Percentiles rank a stretch among this genome's conserved stretches.
Conservation (phyloP, 2,888 invertebrate genomes). For the Phortica magna region DNA sequence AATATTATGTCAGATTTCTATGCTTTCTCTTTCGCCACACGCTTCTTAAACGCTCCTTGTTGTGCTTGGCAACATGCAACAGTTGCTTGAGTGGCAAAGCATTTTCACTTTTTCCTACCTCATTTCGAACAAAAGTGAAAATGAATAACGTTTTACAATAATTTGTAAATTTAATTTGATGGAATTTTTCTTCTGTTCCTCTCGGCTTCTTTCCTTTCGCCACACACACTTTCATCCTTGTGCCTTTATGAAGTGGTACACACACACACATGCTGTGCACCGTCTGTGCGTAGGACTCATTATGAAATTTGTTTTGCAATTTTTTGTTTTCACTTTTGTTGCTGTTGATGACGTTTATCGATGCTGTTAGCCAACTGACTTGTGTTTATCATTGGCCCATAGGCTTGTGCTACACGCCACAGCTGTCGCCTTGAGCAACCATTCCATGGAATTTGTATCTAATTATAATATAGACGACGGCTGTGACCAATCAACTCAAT, state of each 20-base stretch:
- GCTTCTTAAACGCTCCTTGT: too few relatives aligned
- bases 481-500: slow-evolving; percentile 6
- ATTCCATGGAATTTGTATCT: slow-evolving; percentile 21
- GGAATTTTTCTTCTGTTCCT: slow-evolving; percentile 21
- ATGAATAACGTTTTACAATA: slow-evolving; percentile 65
- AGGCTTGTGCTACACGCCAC: too few relatives aligned
- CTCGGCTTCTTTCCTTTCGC: slow-evolving; percentile 4
- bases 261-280: slow-evolving; percentile 50
- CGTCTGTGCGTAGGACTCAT: slow-evolving; percentile 23
- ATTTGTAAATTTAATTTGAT: slow-evolving; percentile 62
- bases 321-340: slow-evolving; percentile 57
- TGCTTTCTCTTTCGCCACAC: neutral
- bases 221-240: slow-evolving; percentile 9
- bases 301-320: slow-evolving; percentile 43
- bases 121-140: slow-evolving; percentile 45
- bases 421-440: neutral
- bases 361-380: slow-evolving; percentile 33
- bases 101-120: too few relatives aligned
- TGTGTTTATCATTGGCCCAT: slow-evolving; percentile 30
- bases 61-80: slow-evolving; percentile 38
- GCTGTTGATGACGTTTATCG: slow-evolving; percentile 64
- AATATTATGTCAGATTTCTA: slow-evolving; percentile 67
- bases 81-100: slow-evolving; percentile 59
- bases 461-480: slow-evolving; percentile 9
- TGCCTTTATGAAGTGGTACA: slow-evolving; percentile 50